phyloP scores from a whole-genome alignment of 2,888 invertebrate genomes.

The Diarsia dahlii region DNA sequence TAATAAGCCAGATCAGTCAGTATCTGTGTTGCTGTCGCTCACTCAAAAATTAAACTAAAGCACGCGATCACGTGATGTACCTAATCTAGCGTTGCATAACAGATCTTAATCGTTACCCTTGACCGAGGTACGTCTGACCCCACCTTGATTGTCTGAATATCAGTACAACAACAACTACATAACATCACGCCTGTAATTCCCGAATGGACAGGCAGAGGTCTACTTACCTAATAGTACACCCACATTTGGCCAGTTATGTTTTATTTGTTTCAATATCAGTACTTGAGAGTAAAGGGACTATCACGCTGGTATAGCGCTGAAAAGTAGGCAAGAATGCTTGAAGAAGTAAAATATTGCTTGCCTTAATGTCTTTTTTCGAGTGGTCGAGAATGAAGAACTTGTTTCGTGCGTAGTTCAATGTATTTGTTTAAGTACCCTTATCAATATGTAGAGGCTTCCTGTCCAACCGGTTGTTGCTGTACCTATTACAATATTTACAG shows the following conservation, averaged over 20 bases:
- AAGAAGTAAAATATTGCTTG: background rate
- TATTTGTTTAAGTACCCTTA: no score
- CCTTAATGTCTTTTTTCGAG: background rate
- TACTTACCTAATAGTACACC: no score
- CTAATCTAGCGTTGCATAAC: slow-evolving; percentile 46
- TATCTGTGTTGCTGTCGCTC: slow-evolving; percentile 40
- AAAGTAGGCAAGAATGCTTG: background rate
- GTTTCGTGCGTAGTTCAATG: no score
- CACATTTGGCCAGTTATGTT: no score
- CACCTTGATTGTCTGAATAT: slow-evolving; percentile 3
- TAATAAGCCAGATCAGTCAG: background rate
- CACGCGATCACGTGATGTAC: slow-evolving; percentile 63
- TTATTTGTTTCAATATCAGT: background rate
- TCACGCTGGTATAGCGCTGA: background rate
- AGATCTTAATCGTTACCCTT: slow-evolving; percentile 55
- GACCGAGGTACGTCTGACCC: slow-evolving; percentile 40
- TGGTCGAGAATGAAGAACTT: background rate
- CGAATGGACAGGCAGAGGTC: no score
- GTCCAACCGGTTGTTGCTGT: no score
- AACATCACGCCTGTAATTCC: no score
- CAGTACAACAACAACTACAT: background rate
- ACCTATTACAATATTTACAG: no score
- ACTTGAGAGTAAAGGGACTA: background rate
- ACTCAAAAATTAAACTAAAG: slow-evolving; percentile 3
- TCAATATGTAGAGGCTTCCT: no score